phyloP scores from a whole-genome alignment of 2,888 invertebrate genomes.

The Hoplodrina ambigua region DNA sequence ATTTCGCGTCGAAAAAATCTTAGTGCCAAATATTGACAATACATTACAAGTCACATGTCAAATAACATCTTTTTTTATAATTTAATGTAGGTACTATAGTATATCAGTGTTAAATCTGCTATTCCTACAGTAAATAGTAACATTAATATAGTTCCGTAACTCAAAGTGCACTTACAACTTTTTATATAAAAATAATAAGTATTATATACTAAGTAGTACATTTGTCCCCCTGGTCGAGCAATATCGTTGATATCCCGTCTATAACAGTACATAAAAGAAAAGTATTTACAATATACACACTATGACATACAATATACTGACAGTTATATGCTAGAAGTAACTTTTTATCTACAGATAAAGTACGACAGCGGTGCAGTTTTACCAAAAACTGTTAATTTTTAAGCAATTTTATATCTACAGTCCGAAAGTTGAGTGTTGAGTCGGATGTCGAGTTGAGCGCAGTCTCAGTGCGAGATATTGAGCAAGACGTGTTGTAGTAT shows the following conservation, averaged over 20 bases:
- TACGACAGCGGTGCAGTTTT: slow-evolving; percentile 76
- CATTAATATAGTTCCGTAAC: slow-evolving; percentile 86
- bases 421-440: slow-evolving; percentile 49
- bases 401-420: slow-evolving; percentile 53
- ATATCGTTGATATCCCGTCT: slow-evolving; percentile 81
- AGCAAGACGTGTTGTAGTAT: slow-evolving; percentile 56
- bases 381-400: slow-evolving; percentile 66
- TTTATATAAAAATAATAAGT: slow-evolving; percentile 84
- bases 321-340: slow-evolving; percentile 86
- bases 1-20: slow-evolving; percentile 56
- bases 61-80: slow-evolving; percentile 48
- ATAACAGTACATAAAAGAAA: slow-evolving; percentile 86
- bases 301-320: slow-evolving; percentile 86
- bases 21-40: slow-evolving; percentile 67
- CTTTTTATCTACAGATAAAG: slow-evolving; percentile 87
- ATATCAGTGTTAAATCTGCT: slow-evolving; percentile 71
- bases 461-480: slow-evolving; percentile 32
- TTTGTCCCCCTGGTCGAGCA: slow-evolving; percentile 81
- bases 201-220: slow-evolving; percentile 84
- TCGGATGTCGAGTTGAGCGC: slow-evolving; percentile 38
- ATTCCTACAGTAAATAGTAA: slow-evolving; percentile 72
- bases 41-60: slow-evolving; percentile 59
- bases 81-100: slow-evolving; percentile 49
- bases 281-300: slow-evolving; percentile 89
- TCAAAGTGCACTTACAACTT: slow-evolving; percentile 89